Base-by-base conservation (phyloP, 1,140 invertebrate species). In the Drosophila truncata region DNA sequence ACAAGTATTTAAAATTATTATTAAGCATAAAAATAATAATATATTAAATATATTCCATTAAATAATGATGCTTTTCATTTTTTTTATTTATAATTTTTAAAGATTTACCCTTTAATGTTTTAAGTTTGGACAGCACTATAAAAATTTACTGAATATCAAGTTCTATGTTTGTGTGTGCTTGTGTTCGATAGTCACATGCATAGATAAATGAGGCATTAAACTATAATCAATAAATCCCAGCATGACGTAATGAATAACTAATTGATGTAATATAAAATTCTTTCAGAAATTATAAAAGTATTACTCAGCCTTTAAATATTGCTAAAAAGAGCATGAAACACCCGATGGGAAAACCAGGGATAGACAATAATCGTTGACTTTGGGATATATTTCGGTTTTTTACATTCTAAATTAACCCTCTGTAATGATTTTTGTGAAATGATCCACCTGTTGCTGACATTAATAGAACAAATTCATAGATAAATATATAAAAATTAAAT, bases 201-300 rank as follows among this genome's bases (percentile, higher is more conserved):
- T 20, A 35, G 29, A 54, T 54, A 54, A 54, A 54, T 54, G 31
- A 23, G 18, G 31, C 29, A 23, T 35, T 16, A 16, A 54, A 23
- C 50, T 20, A 35, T 35, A 54, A 54, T 54, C 31, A 35, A 54
- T 54, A 54, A 33, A 52, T 52, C 49, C 18, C 50, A 23, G 18
- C 31, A 54, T 54, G 50, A 54, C 50, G 50, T 16, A 54, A 54
- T 23, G 31, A 16, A 54, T 5, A 1, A 23, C 1, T 35, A 54
- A 35, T 54, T 54, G 9, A 6, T 54, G 50, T 35, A 54, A 35
- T 16, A 33, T 20, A 27, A 4, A 47, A 35, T 5, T 6, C n/a
- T 52, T 9, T 8, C 10, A 33, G 29, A 52, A 35, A 16, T 2
- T 10, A 54, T 35, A 8, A 54, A 35, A 33, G 13, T 16, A 23